Percentiles rank a stretch among this genome's conserved stretches.
These are phyloP conservation scores for Sphaerophoria taeniata DNA, from an alignment of 2,888 invertebrate species.

Conservation along the genomic window DNA sequence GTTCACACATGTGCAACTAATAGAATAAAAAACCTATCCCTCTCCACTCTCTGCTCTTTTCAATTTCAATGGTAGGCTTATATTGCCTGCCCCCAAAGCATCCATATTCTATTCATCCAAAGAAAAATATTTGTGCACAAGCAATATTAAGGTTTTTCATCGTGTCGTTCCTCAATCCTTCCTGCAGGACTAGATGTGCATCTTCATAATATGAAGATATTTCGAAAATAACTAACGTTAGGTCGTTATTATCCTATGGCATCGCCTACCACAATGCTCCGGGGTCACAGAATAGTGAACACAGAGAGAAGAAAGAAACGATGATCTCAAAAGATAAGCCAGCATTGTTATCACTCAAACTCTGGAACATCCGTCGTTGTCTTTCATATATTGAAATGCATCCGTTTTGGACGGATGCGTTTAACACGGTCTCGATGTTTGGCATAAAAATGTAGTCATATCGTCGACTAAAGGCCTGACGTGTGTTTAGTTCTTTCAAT, in stretches of 20 bases:
- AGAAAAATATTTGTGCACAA: slow-evolving; percentile 63
- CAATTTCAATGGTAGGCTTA: neutral
- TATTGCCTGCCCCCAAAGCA: slow-evolving; percentile 29
- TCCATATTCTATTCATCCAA: slow-evolving; percentile 29
- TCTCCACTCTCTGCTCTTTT: neutral
- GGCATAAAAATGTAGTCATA: too few species aligned
- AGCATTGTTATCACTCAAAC: too few species aligned
- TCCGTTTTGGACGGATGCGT: too few species aligned
- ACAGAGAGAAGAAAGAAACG: too few species aligned
- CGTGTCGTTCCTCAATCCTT: neutral
- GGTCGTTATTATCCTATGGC: slow-evolving; percentile 22
- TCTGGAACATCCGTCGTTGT: too few species aligned
- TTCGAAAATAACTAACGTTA: slow-evolving; percentile 41
- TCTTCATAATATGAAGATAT: slow-evolving; percentile 45
- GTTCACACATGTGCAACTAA: too few species aligned
- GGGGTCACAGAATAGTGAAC: too few species aligned
- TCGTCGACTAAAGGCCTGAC: neutral
- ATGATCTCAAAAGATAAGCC: too few species aligned
- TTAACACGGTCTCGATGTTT: too few species aligned
- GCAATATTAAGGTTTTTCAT: too few species aligned
- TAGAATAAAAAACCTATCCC: too few species aligned
- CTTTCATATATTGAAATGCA: too few species aligned
- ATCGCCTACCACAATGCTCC: neutral
- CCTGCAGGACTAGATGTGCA: slow-evolving; percentile 4
- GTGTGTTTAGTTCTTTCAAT: slow-evolving; percentile 7